Evolutionary conservation across 2,797 vertebrate genomes (phyloP).

Genomic region (Ctenopoma kingsleyae): DNA sequence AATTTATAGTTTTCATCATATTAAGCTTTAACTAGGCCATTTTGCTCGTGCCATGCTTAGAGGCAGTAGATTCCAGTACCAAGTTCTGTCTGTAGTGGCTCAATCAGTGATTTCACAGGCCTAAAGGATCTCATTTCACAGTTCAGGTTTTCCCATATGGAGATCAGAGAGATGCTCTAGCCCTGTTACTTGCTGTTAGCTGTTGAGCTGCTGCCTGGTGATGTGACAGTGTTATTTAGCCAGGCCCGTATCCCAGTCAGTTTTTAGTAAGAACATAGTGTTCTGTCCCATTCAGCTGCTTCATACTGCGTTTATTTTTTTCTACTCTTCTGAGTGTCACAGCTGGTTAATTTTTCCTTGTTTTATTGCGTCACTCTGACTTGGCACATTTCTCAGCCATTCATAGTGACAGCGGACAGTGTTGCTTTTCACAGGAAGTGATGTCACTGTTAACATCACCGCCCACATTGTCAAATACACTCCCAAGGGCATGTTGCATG

Average conservation of each 20-base stretch:
- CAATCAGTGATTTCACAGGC: slow-evolving; percentile 47
- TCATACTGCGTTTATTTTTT: slow-evolving; percentile 7
- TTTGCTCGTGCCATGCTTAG: not conserved
- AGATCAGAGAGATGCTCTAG: slow-evolving; percentile 51
- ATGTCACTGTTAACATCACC: slow-evolving; percentile 64
- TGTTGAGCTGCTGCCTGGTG: slow-evolving; percentile 55
- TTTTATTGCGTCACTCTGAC: slow-evolving; percentile 40
- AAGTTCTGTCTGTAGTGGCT: slow-evolving; percentile 35
- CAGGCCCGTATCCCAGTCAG: slow-evolving; percentile 36
- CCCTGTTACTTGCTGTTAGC: slow-evolving; percentile 52
- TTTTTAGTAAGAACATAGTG: slow-evolving; percentile 51
- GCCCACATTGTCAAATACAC: slow-evolving; percentile 67
- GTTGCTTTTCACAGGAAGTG: slow-evolving; percentile 80
- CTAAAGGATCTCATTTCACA: slow-evolving; percentile 57
- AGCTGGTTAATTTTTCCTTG: slow-evolving; percentile 31
- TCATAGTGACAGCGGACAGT: slow-evolving; percentile 48
- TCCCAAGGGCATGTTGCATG: slow-evolving; percentile 78
- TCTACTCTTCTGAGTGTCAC: slow-evolving; percentile 17
- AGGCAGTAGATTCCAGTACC: not conserved
- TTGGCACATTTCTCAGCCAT: slow-evolving; percentile 51
- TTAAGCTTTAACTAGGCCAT: slow-evolving; percentile 4
- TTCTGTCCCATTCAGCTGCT: slow-evolving; percentile 42
- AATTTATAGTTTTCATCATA: slow-evolving; percentile 27
- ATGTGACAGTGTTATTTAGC: slow-evolving; percentile 61
- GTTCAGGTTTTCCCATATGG: slow-evolving; percentile 58